Conservation (phyloP, 2,797 vertebrate species). For the Distichodus sexfasciatus region DNA sequence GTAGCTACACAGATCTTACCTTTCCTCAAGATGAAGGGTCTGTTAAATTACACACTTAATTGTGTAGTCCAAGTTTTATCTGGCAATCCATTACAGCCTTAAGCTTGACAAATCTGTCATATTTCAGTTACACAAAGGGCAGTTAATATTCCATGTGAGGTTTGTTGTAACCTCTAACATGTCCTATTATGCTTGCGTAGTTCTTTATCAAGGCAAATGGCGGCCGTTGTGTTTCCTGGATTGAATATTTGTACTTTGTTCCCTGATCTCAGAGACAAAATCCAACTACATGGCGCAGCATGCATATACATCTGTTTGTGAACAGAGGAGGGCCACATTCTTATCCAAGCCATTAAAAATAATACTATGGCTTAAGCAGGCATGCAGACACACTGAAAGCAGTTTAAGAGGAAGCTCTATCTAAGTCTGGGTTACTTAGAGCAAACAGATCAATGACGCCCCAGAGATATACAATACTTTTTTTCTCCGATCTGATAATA, state of each 20-base stretch:
- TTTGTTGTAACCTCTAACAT: background rate
- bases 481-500: background rate
- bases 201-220: conserved; percentile 27
- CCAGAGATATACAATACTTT: background rate
- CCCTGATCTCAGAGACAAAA: conserved; percentile 64
- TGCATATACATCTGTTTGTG: conserved; percentile 46
- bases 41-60: too few relatives aligned
- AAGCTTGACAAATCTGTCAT: background rate
- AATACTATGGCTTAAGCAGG: conserved; percentile 18
- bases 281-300: conserved; percentile 54
- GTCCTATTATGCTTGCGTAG: background rate
- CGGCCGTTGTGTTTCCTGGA: conserved; percentile 30
- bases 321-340: conserved; percentile 26
- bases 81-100: conserved; percentile 59
- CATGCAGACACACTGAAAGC: conserved; percentile 6
- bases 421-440: background rate
- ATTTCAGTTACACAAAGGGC: background rate
- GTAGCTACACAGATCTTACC: conserved; percentile 40
- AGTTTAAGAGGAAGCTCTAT: conserved; percentile 14
- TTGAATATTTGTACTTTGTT: conserved; percentile 71
- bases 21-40: conserved; percentile 56
- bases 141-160: background rate
- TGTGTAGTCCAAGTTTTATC: conserved; percentile 59
- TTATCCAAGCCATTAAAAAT: conserved; percentile 49
- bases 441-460: conserved; percentile 24